Evolutionary conservation across 1,140 invertebrate genomes (phyloP), one percentile per base, ranked within the genome.

Genomic region (Himalopsyche phryganea): DNA sequence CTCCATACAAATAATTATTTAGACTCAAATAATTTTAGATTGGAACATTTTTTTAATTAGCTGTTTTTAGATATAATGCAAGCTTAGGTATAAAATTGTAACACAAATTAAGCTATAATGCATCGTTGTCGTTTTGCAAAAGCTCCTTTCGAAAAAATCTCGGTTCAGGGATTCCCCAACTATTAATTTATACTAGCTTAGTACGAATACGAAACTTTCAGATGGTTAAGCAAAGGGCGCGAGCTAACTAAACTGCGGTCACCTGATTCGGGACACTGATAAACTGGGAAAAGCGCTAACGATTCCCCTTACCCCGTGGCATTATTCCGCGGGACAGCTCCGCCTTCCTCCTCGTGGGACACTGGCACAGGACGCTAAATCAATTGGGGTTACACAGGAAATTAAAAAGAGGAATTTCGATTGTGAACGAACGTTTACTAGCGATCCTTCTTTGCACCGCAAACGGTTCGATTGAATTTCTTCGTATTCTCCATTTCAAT

Each of bases 241-340:
- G 18, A 23, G 38, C 56, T 63, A 55, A 63, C 56, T 63, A 63
- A 63, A 53, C 51, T 59, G 61, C 50, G 61, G 61, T 59, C 56
- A 50, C 61, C 56, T 50, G 56, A 62, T 58, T 55, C 52, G 51
- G 51, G 61, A 63, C 61, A 59, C 61, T 63, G 61, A 63, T 59
- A 63, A 63, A 63, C 56, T 63, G 52, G 50, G 52, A 63, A 54
- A 55, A 40, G 56, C 51, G 56, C 52, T 59, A 59, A 63, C 61
- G 56, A 63, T 51, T 53, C 46, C 60, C 61, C 19, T 50, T 28
- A 13, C n/a, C 44, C 50, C 50, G 44, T 44, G 58, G 41, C 50
- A 60, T 28, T 28, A 28, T 28, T 28, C 23, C 23, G 23, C 23
- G 23, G 23, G 23, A 28, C 23, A 28, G 23, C n/a, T 28, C 23